phyloP scores from a whole-genome alignment of 64 coral and sea anemone genomes.

The Montipora foliosa region DNA sequence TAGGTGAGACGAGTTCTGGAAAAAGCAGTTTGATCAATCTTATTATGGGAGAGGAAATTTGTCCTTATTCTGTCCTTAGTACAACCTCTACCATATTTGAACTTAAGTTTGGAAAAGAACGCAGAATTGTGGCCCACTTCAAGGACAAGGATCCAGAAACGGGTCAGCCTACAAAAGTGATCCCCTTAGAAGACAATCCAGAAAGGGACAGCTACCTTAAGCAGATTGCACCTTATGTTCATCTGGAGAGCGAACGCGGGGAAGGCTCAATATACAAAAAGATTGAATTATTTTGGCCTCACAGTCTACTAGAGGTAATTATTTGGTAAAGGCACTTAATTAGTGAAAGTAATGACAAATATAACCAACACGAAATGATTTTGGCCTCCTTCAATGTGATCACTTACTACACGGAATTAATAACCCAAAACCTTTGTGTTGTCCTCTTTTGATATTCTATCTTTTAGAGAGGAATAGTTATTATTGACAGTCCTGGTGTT shows the following conservation, averaged over 20 bases:
- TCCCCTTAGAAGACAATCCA: not conserved
- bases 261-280: not conserved
- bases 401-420: no score
- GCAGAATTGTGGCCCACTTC: not conserved
- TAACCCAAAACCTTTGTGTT: no score
- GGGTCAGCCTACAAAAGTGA: not conserved
- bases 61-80: conserved; percentile 8
- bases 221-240: conserved; percentile 41
- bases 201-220: not conserved
- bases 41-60: conserved; percentile 42
- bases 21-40: conserved; percentile 58
- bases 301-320: conserved; percentile 14
- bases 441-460: no score
- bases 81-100: conserved; percentile 53
- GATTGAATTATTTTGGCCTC: conserved; percentile 60
- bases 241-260: not conserved
- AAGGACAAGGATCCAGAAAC: conserved; percentile 55
- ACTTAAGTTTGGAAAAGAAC: conserved; percentile 18
- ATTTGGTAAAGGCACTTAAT: not conserved
- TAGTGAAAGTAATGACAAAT: no score
- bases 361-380: no score
- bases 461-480: no score
- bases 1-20: conserved; percentile 40
- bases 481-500: no score
- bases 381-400: no score